Conservation (phyloP, 2,888 invertebrate genomes). For the Caenorhabditis drosophilae region DNA sequence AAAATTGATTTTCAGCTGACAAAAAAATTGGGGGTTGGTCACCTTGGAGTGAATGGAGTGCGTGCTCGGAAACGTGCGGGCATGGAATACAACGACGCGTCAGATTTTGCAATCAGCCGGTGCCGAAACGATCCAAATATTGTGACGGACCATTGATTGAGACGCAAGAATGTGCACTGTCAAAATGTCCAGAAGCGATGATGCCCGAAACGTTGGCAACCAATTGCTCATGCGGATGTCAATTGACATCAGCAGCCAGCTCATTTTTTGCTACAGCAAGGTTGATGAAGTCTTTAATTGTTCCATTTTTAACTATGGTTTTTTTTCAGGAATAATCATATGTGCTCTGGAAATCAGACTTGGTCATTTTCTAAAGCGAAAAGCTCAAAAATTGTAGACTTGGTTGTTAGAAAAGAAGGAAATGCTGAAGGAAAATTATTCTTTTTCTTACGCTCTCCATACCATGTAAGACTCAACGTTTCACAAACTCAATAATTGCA, state of each 20-base stretch:
- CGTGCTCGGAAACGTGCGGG: conserved; percentile 55
- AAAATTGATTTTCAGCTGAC: conserved; percentile 59
- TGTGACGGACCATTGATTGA: conserved; percentile 56
- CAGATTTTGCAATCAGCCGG: conserved; percentile 54
- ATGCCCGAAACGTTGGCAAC: conserved; percentile 34
- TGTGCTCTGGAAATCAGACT: conserved; percentile 44
- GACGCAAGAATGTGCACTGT: conserved; percentile 40
- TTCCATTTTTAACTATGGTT: neutral
- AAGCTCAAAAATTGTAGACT: conserved; percentile 35
- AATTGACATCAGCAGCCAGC: conserved; percentile 36
- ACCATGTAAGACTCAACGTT: conserved; percentile 26
- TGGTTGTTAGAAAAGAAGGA: conserved; percentile 34
- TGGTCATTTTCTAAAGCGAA: conserved; percentile 31
- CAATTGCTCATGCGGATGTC: conserved; percentile 57
- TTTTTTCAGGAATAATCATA: conserved; percentile 20
- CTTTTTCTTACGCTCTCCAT: conserved; percentile 44
- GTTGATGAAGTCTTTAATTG: conserved; percentile 3
- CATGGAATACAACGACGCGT: conserved; percentile 47
- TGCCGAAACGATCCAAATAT: conserved; percentile 52
- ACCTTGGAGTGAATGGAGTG: conserved; percentile 53
- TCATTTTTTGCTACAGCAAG: conserved; percentile 52
- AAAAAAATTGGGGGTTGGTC: conserved; percentile 58
- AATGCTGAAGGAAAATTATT: conserved; percentile 45
- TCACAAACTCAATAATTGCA: neutral
- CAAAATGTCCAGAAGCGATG: conserved; percentile 52